Percentiles rank a stretch among this genome's conserved stretches.
phyloP scores from a whole-genome alignment of 2,888 invertebrate species.

The Chalcosyrphus nemorum region DNA sequence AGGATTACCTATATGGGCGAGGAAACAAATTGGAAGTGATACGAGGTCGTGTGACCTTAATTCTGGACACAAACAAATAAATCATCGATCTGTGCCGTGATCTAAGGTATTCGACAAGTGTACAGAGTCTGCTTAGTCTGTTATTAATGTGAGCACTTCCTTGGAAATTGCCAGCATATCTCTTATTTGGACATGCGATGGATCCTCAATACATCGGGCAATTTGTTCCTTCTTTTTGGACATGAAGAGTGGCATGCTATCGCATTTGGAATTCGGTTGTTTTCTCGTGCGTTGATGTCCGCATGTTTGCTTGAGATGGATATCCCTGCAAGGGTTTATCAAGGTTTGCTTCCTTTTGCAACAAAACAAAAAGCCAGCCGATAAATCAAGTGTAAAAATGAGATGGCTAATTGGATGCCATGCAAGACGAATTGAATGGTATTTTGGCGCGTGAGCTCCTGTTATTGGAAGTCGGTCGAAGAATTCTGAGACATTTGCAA shows the following conservation, averaged over 20 bases:
- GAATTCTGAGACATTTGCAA: not conserved
- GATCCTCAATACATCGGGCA: not conserved
- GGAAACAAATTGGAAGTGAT: conserved; percentile 10
- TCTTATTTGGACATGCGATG: not conserved
- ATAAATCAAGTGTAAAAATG: not conserved
- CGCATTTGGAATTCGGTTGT: not conserved
- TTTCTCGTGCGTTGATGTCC: not conserved
- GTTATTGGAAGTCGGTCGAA: not conserved
- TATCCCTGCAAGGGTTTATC: not conserved
- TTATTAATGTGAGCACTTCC: conserved; percentile 10
- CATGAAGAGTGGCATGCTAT: not conserved
- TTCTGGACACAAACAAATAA: not conserved
- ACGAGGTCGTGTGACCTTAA: conserved; percentile 2
- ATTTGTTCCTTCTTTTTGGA: not conserved
- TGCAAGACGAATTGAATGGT: not conserved
- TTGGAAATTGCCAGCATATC: not conserved
- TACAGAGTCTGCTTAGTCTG: not conserved
- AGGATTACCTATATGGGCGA: conserved; percentile 25
- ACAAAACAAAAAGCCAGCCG: no score
- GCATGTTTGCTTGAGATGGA: not conserved
- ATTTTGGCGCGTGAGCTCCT: not conserved
- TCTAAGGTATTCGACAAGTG: not conserved
- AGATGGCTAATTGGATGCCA: conserved; percentile 2
- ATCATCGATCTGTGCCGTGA: not conserved
- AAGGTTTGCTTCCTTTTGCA: not conserved